Evolutionary conservation across 2,797 vertebrate species (phyloP), one percentile per base, ranked within the genome.

Genomic region (Otolemur crassicaudatus): DNA sequence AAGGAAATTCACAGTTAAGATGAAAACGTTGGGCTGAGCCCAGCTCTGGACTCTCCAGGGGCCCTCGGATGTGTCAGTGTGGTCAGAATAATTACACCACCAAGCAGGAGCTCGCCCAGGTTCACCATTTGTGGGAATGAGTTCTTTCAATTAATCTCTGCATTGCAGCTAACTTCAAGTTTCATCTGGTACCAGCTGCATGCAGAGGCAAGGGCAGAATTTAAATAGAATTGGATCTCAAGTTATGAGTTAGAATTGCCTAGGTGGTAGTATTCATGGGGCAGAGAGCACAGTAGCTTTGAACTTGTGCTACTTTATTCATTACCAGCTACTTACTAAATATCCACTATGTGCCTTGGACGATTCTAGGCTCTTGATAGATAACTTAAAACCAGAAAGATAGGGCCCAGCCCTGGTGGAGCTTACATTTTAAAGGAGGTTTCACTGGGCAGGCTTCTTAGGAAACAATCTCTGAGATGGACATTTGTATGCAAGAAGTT

Each of bases 71-170:
- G n/a, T 77, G 70, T 90, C 0, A 1, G 20, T 82, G 85, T 82
- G 86, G 73, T 90, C 73, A 69, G 80, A 96, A 96, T 95, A 94
- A 97, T 97, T 90, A 94, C 77, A 82, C n/a, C 0, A 34, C 87
- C 90, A 94, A 7, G 43, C 95, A 81, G 73, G 96, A 97, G 79
- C 90, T 95, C 87, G 83, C 75, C 34, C 60, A 94, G 87, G 82
- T 87, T 94, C 75, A 69, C 75, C 82, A 60, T 91, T 69, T 92
- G 79, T 89, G 87, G 83, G 75, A 72, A 96, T 67, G 79, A 83
- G 87, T 90, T 92, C 91, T 96, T 97, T 89, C 96, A 81, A 94
- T 97, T 94, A 97, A 94, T 96, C 87, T 76, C 87, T 46, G 31
- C 80, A 34, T 29, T 40, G 92, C 87, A 37, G 56, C 63, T 91